phyloP scores from a whole-genome alignment of 2,888 invertebrate species.

The Cacoxenus indagator region DNA sequence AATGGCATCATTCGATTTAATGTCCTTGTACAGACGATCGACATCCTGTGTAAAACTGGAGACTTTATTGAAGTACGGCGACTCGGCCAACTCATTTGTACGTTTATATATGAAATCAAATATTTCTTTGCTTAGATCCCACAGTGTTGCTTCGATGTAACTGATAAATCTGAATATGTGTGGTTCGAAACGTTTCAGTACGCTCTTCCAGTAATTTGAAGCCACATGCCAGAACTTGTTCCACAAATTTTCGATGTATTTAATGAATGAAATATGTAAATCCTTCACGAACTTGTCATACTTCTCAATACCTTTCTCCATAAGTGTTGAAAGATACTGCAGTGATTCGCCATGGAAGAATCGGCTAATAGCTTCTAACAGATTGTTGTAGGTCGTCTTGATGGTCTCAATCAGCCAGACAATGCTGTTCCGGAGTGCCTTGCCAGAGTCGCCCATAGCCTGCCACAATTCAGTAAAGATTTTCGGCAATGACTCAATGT shows the following conservation, averaged over 20 bases:
- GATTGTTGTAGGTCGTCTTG: slow-evolving; percentile 79
- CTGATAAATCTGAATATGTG: slow-evolving; percentile 82
- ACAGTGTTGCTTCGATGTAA: slow-evolving; percentile 81
- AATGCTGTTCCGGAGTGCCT: slow-evolving; percentile 82
- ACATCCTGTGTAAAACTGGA: slow-evolving; percentile 85
- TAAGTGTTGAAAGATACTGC: slow-evolving; percentile 77
- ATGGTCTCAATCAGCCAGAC: slow-evolving; percentile 78
- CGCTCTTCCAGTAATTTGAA: slow-evolving; percentile 80
- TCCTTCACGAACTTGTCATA: slow-evolving; percentile 86
- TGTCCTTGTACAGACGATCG: slow-evolving; percentile 83
- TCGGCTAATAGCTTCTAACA: slow-evolving; percentile 78
- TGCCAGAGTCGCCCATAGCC: slow-evolving; percentile 87
- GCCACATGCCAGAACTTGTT: slow-evolving; percentile 77
- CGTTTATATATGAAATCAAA: slow-evolving; percentile 85
- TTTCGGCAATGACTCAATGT: slow-evolving; percentile 83
- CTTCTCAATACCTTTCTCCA: slow-evolving; percentile 80
- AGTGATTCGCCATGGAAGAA: slow-evolving; percentile 83
- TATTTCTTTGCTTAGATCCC: slow-evolving; percentile 81
- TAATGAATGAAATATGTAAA: slow-evolving; percentile 77
- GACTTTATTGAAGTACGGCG: slow-evolving; percentile 85
- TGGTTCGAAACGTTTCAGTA: slow-evolving; percentile 82
- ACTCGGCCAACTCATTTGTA: slow-evolving; percentile 83
- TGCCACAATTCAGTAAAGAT: slow-evolving; percentile 88
- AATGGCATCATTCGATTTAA: slow-evolving; percentile 82
- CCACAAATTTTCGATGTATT: slow-evolving; percentile 83